These are phyloP conservation scores for Habroteleia sp. DNA, from an alignment of 2,888 invertebrate genomes.

Conservation along the genomic window DNA sequence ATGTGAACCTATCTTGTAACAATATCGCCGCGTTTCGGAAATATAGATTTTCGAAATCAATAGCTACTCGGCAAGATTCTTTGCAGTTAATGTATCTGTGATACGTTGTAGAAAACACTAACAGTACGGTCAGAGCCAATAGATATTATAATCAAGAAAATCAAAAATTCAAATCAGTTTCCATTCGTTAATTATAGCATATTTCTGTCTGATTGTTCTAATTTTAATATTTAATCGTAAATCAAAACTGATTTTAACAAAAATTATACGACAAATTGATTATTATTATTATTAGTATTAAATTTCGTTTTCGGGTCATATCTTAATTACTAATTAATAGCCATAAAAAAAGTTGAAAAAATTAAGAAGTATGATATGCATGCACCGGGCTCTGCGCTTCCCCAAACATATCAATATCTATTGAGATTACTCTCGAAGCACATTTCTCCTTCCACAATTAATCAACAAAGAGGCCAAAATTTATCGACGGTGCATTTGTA, in stretches of 20 bases:
- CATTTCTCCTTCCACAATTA: constrained; percentile 38
- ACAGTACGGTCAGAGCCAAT: constrained; percentile 67
- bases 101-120: constrained; percentile 69
- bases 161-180: constrained; percentile 6
- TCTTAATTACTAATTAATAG: constrained; percentile 30
- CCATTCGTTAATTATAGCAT: no score
- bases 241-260: no score
- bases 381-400: constrained; percentile 13
- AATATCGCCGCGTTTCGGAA: constrained; percentile 56
- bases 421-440: constrained; percentile 28
- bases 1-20: constrained; percentile 66
- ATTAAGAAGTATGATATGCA: constrained; percentile 19
- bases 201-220: no score
- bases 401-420: constrained; percentile 31
- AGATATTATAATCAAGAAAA: constrained; percentile 45
- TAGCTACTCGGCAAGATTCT: constrained; percentile 52
- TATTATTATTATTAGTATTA: no score
- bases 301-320: not conserved
- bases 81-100: constrained; percentile 69
- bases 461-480: constrained; percentile 33
- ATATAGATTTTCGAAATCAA: constrained; percentile 66
- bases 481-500: constrained; percentile 17
- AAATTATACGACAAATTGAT: no score
- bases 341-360: not conserved
- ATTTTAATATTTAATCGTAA: no score